Base-by-base conservation (phyloP, 2,888 invertebrate species). In the Polyploca ridens region DNA sequence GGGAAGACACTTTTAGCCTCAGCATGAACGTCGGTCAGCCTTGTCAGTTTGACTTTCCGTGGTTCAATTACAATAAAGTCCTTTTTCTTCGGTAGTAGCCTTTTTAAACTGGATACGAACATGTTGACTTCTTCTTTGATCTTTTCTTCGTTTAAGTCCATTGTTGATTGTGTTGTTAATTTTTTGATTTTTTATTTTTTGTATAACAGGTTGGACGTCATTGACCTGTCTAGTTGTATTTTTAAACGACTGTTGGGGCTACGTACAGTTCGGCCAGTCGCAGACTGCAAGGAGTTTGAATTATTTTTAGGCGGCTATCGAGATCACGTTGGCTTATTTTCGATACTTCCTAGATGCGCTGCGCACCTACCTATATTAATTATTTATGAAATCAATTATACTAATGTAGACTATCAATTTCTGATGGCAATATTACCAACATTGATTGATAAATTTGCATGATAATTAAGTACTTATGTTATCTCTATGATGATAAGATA, bases 1-100 rank as follows among this genome's bases (percentile, higher is more conserved):
- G 94, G 94, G 66, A 94, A 94, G 10, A 92, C 90, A 68, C 73
- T 87, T 68, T 94, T 94, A 2, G 94, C 90, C 70, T 93, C 93
- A 27, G 82, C 72, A 69, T 94, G 94, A 33, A 94, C 77, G 75
- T 91, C 89, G 74, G 84, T 82, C 27, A 94, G 83, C 62, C 85
- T 83, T 64, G 82, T 85, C 73, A 88, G 69, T 71, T 78, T 85
- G 2, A 72, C 65, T 68, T 81, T 85, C 49, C 78, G 77, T 49
- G 86, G 84, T 66, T 83, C 82, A 33, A 90, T 64, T 54, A 87
- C 69, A 13, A 89, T 79, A 3, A 89, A 71, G 1, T 91, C 88
- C 65, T 91, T 93, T 69, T 89, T 93, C 79, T 83, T 92, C 0
- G 94, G 93, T 35, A 94, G 81, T 35, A 93, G 73, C 70, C 84